Conservation (phyloP, 2,113 vertebrate genomes). For the Regulus satrapa region DNA sequence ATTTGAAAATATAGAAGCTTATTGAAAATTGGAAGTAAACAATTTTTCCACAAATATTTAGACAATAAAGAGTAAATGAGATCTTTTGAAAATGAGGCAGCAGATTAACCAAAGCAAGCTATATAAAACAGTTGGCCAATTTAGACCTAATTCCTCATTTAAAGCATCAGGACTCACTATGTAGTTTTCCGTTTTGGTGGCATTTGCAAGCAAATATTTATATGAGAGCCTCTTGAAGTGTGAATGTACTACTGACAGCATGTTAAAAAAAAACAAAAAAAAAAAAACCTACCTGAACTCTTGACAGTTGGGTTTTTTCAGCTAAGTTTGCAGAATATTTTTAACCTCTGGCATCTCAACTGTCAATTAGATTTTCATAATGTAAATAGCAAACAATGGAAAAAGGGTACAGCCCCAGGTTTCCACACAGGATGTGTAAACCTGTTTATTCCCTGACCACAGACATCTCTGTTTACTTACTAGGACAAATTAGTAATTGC, state of each 20-base stretch:
- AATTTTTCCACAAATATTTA: background rate
- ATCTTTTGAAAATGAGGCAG: background rate
- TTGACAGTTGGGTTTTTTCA: background rate
- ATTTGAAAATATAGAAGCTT: background rate
- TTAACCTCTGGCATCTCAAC: slow-evolving; percentile 9
- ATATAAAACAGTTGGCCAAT: background rate
- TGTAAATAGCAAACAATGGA: slow-evolving; percentile 36
- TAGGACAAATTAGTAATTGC: background rate
- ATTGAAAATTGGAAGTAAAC: background rate
- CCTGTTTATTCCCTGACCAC: background rate
- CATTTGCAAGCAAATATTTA: slow-evolving; percentile 61
- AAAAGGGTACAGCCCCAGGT: background rate
- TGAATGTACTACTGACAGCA: slow-evolving; percentile 31
- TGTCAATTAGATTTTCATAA: slow-evolving; percentile 15
- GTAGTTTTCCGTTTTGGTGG: slow-evolving; percentile 30
- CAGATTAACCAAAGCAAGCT: background rate
- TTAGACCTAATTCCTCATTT: slow-evolving; percentile 6
- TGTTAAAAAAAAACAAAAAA: background rate
- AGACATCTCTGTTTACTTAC: background rate
- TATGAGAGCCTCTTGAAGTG: background rate
- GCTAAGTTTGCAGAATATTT: slow-evolving; percentile 18
- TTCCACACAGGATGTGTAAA: background rate
- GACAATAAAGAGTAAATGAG: background rate
- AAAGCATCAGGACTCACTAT: background rate
- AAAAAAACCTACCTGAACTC: slow-evolving; percentile 1